Conservation (phyloP, 2,888 invertebrate species). For the Sphinx pinastri region DNA sequence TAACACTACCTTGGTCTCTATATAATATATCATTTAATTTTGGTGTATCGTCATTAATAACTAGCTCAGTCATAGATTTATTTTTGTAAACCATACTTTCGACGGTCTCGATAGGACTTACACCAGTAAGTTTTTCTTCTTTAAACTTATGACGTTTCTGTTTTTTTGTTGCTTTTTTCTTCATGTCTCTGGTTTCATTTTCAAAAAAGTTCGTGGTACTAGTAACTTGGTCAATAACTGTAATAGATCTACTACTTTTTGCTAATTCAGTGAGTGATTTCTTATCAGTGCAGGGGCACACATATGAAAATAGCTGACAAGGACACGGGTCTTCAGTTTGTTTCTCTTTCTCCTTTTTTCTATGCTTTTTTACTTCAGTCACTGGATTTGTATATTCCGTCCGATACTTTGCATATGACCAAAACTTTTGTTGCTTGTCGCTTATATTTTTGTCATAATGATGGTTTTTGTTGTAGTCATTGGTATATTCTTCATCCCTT, state of each 20-base stretch:
- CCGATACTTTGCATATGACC: constrained; percentile 67
- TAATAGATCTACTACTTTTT: constrained; percentile 50
- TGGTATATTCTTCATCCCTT: constrained; percentile 50
- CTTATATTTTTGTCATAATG: constrained; percentile 45
- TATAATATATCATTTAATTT: constrained; percentile 33
- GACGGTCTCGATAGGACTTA: constrained; percentile 41
- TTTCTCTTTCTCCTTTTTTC: constrained; percentile 56
- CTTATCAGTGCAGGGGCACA: constrained; percentile 63
- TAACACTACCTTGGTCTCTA: constrained; percentile 35
- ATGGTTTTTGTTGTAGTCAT: constrained; percentile 37
- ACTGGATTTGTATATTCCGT: constrained; percentile 61
- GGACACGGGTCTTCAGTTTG: constrained; percentile 66
- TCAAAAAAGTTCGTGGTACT: constrained; percentile 46
- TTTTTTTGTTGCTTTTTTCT: constrained; percentile 36
- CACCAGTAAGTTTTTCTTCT: constrained; percentile 55
- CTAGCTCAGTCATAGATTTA: constrained; percentile 34
- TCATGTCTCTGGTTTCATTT: constrained; percentile 32
- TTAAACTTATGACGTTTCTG: constrained; percentile 39
- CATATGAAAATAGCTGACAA: constrained; percentile 70
- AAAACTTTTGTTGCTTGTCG: constrained; percentile 59
- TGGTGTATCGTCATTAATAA: constrained; percentile 37
- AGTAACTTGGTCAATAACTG: constrained; percentile 50
- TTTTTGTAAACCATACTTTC: constrained; percentile 41
- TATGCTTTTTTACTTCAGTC: constrained; percentile 54
- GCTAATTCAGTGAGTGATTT: constrained; percentile 56